Base-by-base conservation (phyloP, 2,113 vertebrate species). In the Ifrita kowaldi region DNA sequence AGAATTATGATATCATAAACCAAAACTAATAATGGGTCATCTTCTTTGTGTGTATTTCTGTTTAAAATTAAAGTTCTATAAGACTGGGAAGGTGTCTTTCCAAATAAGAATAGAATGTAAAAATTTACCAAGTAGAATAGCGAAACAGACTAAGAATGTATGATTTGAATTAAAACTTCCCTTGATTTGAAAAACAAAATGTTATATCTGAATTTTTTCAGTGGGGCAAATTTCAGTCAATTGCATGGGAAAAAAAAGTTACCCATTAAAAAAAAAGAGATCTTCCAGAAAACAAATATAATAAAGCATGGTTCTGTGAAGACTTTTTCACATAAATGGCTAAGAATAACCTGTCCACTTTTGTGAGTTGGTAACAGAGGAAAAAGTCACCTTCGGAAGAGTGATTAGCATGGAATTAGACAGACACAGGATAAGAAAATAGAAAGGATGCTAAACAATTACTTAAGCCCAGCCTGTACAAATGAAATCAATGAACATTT, bases 401-500 rank as follows among this genome's bases (percentile, higher is more conserved):
- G 35, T 88, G 81, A 95, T 93, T 92, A 95, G 22, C 60, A 78
- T 49, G 75, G 75, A 95, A 91, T 93, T 93, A 93, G 49, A 90
- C 79, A 91, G 69, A 93, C 30, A 69, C 6, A 23, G 88, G 90
- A 90, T 92, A 97, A 95, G 93, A 95, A 97, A 97, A 93, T 13
- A 95, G 57, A 92, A 88, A 91, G 57, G 47, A 92, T 86, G 71
- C 69, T 93, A 88, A 93, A 91, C 87, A 94, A 95, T 94, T 95
- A 86, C 68, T 90, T 96, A 91, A 95, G 55, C 50, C 62, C 77
- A 95, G 69, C 71, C 89, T 96, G 85, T 94, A 96, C 74, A 98
- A 97, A 94, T 95, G 44, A 95, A 97, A 98, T 98, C 96, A 97
- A 97, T 94, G 91, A 96, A 87, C 39, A 30, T 96, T 97, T 97